These are phyloP conservation scores for Nomia melanderi DNA, from an alignment of 1,140 invertebrate species.

Conservation along the genomic window DNA sequence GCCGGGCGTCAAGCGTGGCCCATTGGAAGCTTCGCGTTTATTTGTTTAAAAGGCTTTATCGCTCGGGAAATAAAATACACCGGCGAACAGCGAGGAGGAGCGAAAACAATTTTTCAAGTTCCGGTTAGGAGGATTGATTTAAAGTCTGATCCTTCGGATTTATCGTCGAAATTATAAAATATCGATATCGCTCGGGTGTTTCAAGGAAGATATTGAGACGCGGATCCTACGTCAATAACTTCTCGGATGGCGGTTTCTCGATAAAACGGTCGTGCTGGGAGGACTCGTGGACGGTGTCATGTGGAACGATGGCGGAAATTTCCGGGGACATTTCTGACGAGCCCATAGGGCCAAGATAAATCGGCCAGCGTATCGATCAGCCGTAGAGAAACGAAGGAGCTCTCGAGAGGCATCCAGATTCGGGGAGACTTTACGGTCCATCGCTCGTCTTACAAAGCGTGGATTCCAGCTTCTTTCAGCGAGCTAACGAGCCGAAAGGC, in stretches of 20 bases:
- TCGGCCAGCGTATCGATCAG: slow-evolving; percentile 41
- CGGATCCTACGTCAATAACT: not conserved
- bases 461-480: slow-evolving; percentile 62
- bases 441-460: slow-evolving; percentile 65
- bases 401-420: slow-evolving; percentile 54
- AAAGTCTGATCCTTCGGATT: not conserved
- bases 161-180: not conserved
- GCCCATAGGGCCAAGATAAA: slow-evolving; percentile 26
- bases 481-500: slow-evolving; percentile 62
- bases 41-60: no score
- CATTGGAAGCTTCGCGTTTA: no score
- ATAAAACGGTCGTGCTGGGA: not conserved
- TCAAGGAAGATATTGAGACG: not conserved
- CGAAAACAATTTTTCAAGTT: no score
- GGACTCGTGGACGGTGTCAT: not conserved
- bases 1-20: no score
- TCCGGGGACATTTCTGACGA: slow-evolving; percentile 31
- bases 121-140: no score
- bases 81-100: no score
- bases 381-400: not conserved
- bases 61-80: no score
- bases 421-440: slow-evolving; percentile 64
- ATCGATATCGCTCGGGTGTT: not conserved
- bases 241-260: not conserved
- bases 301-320: slow-evolving; percentile 19